Percentiles rank a stretch among this genome's conserved stretches.
These are phyloP conservation scores for Theropithecus gelada DNA, from an alignment of 2,113 vertebrate genomes.

Conservation along the genomic window DNA sequence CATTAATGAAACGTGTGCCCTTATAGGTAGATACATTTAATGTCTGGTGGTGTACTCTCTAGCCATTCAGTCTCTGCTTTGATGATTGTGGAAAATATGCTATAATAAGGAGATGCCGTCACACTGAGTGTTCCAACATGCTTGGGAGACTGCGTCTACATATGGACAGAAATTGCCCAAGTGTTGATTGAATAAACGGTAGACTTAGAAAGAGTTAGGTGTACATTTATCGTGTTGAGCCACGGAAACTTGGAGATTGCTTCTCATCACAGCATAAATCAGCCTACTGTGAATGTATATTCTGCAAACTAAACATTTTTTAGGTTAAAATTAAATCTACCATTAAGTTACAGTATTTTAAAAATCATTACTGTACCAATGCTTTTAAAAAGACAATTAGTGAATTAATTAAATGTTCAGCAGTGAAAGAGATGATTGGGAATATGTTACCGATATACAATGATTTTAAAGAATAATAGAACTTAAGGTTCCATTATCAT, in stretches of 20 bases:
- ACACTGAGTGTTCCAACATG: background rate
- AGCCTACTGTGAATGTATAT: background rate
- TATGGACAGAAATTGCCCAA: background rate
- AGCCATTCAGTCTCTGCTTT: background rate
- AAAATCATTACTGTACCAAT: background rate
- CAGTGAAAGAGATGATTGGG: background rate
- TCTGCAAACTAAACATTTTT: background rate
- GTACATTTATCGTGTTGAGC: background rate
- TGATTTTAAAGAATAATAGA: background rate
- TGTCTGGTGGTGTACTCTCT: background rate
- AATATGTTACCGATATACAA: background rate
- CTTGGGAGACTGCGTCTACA: background rate
- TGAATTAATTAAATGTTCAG: background rate
- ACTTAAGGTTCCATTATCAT: background rate
- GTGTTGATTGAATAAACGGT: background rate
- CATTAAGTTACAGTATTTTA: background rate
- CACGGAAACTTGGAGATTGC: too few species aligned
- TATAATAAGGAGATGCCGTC: background rate
- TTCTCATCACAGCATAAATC: background rate
- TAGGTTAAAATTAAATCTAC: background rate
- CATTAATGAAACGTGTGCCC: background rate
- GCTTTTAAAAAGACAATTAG: background rate
- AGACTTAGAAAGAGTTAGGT: background rate
- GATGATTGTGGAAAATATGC: background rate
- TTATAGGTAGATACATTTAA: background rate